Evolutionary conservation across 2,888 invertebrate species (phyloP), one percentile per base, ranked within the genome.

Genomic region (Apomyelois bistriatella): DNA sequence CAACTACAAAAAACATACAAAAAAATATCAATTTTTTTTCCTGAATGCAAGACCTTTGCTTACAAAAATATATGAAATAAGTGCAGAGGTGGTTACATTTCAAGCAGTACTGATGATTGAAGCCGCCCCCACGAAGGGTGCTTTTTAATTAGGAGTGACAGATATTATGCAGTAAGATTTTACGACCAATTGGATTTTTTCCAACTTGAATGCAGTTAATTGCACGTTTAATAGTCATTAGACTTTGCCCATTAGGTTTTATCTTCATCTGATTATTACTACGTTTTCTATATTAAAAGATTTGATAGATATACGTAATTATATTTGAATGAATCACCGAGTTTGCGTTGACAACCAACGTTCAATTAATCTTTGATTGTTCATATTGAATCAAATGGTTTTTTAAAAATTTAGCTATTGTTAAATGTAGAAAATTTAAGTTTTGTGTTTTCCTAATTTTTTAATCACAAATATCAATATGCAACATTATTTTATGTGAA

Each of bases 131-230:
- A 36, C 41, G 41, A 55, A 50, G 64, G 64, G 70, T 62, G 57
- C 35, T 55, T 66, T 72, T 68, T 72, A 72, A 72, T 72, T 72
- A 70, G 59, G 65, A 65, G 60, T 66, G 72, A 70, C 71, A 69
- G 68, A 72, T 70, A 67, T 55, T 32, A 56, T 57, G 56, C 58
- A 37, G 50, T 71, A 66, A 67, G 65, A 70, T 66, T 70, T 72
- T 66, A 72, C 64, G 69, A 67, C 53, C 65, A 59, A 62, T 71
- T 66, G 67, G 61, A 62, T 70, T 70, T 70, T 22, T 61, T 64
- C 64, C 61, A 58, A 63, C 60, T 64, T 61, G 16, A 58, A 58
- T 55, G 62, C 52, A 59, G 64, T 63, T 68, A 71, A 72, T 72
- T 71, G 70, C 61, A 61, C 65, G 64, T 68, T 69, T 70, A 65